Conservation (phyloP, 2,113 vertebrate genomes). For the Anser cygnoides region DNA sequence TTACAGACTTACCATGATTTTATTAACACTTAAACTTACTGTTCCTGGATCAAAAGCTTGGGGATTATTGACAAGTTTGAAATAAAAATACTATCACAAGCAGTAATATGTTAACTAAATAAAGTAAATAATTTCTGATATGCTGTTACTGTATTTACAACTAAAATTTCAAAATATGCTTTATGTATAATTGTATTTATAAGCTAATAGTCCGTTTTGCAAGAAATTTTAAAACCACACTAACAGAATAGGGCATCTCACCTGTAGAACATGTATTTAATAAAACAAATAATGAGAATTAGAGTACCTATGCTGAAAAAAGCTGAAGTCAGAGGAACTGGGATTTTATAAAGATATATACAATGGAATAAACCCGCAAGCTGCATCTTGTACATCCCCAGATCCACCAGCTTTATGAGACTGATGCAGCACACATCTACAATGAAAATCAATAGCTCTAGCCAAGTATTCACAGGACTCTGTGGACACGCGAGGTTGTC, state of each 20-base stretch:
- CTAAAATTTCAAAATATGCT: background rate
- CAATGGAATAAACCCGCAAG: background rate
- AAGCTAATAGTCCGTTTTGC: background rate
- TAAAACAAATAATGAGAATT: background rate
- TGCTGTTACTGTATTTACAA: background rate
- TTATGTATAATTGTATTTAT: background rate
- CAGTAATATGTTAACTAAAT: background rate
- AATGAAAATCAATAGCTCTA: background rate
- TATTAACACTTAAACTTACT: conserved; percentile 15
- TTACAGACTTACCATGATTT: background rate
- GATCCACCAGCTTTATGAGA: background rate
- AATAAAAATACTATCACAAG: background rate
- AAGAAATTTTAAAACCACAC: background rate
- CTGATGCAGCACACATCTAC: background rate
- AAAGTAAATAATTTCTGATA: background rate
- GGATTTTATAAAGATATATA: background rate
- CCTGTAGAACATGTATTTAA: background rate
- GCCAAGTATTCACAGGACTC: background rate
- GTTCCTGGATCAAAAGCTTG: background rate
- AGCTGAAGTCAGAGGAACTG: background rate
- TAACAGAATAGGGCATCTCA: background rate
- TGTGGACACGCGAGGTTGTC: background rate
- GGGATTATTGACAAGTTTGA: background rate
- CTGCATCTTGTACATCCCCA: background rate
- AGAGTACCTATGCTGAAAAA: background rate